Evolutionary conservation across 2,888 invertebrate genomes (phyloP).

Genomic region (Lochmaea crataegi): DNA sequence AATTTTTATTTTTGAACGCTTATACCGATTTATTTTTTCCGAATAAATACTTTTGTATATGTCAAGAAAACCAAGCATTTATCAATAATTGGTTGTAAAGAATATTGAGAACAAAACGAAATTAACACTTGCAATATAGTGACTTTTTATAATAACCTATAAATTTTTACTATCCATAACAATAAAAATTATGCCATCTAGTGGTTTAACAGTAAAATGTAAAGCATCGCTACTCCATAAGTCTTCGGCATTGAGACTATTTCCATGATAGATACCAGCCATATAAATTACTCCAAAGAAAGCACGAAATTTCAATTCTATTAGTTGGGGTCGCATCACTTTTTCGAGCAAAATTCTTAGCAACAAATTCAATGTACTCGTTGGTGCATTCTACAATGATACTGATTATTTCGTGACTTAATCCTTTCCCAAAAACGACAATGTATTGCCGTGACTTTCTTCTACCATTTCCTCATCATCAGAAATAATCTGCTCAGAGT

Average conservation of each 20-base stretch:
- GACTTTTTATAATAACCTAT: too few species aligned
- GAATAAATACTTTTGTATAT: too few species aligned
- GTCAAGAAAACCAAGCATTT: too few species aligned
- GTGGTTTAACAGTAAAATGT: too few species aligned
- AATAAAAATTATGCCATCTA: too few species aligned
- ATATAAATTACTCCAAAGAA: slow-evolving; percentile 14
- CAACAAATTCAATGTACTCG: slow-evolving; percentile 44
- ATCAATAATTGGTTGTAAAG: too few species aligned
- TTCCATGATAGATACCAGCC: slow-evolving; percentile 15
- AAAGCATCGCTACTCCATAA: slow-evolving; percentile 29
- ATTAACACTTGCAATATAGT: too few species aligned
- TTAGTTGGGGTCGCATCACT: slow-evolving; percentile 5
- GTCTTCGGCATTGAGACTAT: slow-evolving; percentile 23
- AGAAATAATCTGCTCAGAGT: slow-evolving; percentile 28
- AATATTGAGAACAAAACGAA: too few species aligned
- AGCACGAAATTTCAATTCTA: background rate
- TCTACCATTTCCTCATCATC: background rate
- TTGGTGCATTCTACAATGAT: slow-evolving; percentile 51
- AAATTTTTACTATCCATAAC: too few species aligned
- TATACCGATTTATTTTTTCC: too few species aligned
- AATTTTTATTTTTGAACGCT: too few species aligned
- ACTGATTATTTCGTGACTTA: slow-evolving; percentile 43
- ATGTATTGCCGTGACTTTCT: background rate
- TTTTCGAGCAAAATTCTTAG: slow-evolving; percentile 9
- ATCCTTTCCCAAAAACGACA: slow-evolving; percentile 26